Percentiles rank a stretch among this genome's conserved stretches.
phyloP scores from a whole-genome alignment of 2,113 vertebrate genomes.

The Lipotes vexillifer region DNA sequence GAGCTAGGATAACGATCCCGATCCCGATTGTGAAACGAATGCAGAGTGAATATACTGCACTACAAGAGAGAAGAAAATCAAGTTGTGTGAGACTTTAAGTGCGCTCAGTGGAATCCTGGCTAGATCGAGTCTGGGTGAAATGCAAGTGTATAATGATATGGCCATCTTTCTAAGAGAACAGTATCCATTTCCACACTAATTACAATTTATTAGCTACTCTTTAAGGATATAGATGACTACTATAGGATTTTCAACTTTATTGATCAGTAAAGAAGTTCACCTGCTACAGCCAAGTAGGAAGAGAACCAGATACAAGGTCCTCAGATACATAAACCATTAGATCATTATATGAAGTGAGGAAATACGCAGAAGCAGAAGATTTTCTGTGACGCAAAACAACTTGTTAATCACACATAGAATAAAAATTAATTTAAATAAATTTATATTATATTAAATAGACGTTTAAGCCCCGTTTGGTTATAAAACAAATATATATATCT shows the following conservation, averaged over 20 bases:
- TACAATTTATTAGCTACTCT: not conserved
- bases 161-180: not conserved
- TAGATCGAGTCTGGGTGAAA: not conserved
- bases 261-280: not conserved
- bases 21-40: constrained; percentile 41
- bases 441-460: not conserved
- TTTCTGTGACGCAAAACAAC: not conserved
- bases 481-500: not conserved
- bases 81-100: not conserved
- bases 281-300: not conserved
- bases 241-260: not conserved
- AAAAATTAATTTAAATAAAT: not conserved
- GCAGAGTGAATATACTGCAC: not conserved
- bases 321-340: not conserved
- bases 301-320: not conserved
- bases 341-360: not conserved
- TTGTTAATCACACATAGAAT: not conserved
- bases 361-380: not conserved
- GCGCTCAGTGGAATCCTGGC: not conserved
- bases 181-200: not conserved
- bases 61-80: constrained; percentile 24
- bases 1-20: constrained; percentile 51
- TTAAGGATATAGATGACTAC: not conserved
- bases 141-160: not conserved
- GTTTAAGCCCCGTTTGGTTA: not conserved